Percentiles rank a stretch among this genome's conserved stretches.
Evolutionary conservation across 2,797 vertebrate genomes (phyloP).

Genomic region (Premnoplex brunnescens): DNA sequence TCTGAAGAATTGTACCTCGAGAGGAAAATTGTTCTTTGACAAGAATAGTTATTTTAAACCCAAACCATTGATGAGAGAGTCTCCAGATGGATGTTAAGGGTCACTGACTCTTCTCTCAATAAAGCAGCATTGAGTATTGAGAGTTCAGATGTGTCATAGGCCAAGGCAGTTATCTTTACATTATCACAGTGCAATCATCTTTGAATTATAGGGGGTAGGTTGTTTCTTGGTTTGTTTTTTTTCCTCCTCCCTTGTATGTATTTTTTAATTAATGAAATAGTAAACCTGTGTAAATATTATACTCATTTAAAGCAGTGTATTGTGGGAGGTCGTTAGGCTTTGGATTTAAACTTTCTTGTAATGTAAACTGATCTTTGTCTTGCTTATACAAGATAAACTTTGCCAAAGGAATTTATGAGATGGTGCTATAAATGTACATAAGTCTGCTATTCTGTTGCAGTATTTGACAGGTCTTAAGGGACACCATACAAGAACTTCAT

Average conservation of each 20-base stretch:
- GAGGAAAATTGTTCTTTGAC: neutral
- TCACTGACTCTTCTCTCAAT: neutral
- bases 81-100: neutral
- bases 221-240: neutral
- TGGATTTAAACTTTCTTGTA: slow-evolving; percentile 4
- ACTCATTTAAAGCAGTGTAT: neutral
- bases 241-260: neutral
- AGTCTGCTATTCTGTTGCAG: slow-evolving; percentile 13
- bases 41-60: neutral
- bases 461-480: slow-evolving; percentile 42
- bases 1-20: neutral
- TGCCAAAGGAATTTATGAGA: slow-evolving; percentile 47
- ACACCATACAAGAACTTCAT: slow-evolving; percentile 31
- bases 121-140: neutral
- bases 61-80: neutral
- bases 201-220: neutral
- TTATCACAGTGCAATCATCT: neutral
- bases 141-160: neutral
- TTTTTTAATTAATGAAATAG: neutral
- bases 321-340: neutral
- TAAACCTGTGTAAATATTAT: neutral
- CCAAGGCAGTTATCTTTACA: neutral
- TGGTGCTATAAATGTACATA: slow-evolving; percentile 26
- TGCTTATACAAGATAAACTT: slow-evolving; percentile 28
- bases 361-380: slow-evolving; percentile 36